Percentiles rank a stretch among this genome's conserved stretches.
Evolutionary conservation across 2,797 vertebrate genomes (phyloP).

Genomic region (Otolemur crassicaudatus): DNA sequence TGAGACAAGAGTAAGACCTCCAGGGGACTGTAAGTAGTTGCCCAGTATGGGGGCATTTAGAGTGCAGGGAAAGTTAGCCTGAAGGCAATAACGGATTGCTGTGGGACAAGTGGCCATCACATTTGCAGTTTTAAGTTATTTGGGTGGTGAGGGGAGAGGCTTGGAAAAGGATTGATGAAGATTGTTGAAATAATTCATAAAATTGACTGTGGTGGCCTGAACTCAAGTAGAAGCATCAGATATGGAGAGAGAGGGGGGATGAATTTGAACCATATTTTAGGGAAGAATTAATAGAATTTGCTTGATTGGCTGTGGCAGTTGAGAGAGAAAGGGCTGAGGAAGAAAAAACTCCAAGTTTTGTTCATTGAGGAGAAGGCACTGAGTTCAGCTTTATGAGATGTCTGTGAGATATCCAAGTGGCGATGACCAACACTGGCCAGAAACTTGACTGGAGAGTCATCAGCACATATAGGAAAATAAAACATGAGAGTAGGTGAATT

Average conservation of each 20-base stretch:
- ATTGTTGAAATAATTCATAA: constrained; percentile 5
- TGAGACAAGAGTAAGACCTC: background rate
- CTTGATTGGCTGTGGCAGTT: background rate
- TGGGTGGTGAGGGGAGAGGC: background rate
- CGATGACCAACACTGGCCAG: background rate
- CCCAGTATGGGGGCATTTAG: background rate
- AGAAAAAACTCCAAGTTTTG: background rate
- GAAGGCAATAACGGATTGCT: background rate
- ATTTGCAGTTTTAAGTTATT: background rate
- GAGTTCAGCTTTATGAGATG: background rate
- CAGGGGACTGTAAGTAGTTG: background rate
- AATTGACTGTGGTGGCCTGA: background rate
- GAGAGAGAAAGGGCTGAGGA: background rate
- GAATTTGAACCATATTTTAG: background rate
- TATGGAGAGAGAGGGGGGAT: background rate
- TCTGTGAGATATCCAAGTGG: background rate
- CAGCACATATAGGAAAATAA: background rate
- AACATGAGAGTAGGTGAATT: background rate
- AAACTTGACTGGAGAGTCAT: background rate
- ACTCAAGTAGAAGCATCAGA: background rate
- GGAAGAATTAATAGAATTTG: background rate
- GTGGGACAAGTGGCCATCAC: background rate
- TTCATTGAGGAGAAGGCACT: background rate
- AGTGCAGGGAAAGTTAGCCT: background rate
- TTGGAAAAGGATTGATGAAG: background rate